Evolutionary conservation across 2,797 vertebrate genomes (phyloP), one percentile per base, ranked within the genome.

Genomic region (Brachymystax lenok): DNA sequence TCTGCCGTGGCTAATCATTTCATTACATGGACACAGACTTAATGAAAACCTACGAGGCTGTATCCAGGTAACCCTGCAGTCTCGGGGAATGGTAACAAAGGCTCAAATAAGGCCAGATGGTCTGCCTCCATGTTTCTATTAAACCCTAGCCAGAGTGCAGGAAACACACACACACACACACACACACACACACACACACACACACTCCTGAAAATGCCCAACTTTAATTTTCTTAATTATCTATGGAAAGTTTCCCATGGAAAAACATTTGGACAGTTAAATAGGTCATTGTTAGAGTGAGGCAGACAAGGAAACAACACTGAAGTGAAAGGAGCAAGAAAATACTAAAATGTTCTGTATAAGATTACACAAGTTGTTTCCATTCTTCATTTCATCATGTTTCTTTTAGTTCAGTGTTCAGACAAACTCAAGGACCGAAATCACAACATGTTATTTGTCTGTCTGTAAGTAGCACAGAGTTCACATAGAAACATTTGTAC

Each of bases 1-100:
- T 74, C 83, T 84, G 73, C 69, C 67, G 79, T 76, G 84, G 84
- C 82, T 76, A 76, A 82, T 86, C 28, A 81, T 80, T 88, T 80
- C 59, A 88, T 86, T 67, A 87, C 64, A 21, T 80, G 73, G 69
- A 80, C 5, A 30, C 5, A 63, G n/a, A 78, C 33, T 74, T 73
- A 61, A 64, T 71, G 61, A 81, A 46, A 71, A 83, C 71, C 46
- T 33, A 40, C 75, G 54, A 76, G 67, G 74, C 78, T 78, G 63
- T 76, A 59, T 40, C 74, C 12, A 59, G 78, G 16, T 73, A 74
- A 75, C 77, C n/a, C 35, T 17, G 40, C 52, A 64, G 74, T 74
- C 51, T 66, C 76, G 74, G 46, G 69, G 64, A 74, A 86, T 66
- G 12, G 77, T 24, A 73, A 35, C 69, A 83, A 80, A 80, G 24